Conservation (phyloP, 2,888 invertebrate genomes). For the Eupithecia vulgata region DNA sequence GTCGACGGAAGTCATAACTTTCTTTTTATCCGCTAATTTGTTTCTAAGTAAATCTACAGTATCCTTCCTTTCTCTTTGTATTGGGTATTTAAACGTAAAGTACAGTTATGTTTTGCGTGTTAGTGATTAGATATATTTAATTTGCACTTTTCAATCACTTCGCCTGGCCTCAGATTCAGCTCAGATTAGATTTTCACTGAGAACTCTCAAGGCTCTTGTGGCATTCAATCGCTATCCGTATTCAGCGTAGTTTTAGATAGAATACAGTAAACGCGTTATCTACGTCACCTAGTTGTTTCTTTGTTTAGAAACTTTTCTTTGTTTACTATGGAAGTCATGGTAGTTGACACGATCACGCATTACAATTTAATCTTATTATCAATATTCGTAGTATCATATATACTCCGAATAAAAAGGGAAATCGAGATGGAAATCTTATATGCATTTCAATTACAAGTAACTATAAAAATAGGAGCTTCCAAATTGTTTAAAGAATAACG, state of each 20-base stretch:
- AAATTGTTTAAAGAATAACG: slow-evolving; percentile 11
- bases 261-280: slow-evolving; percentile 28
- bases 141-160: not conserved
- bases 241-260: slow-evolving; percentile 23
- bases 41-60: slow-evolving; percentile 23
- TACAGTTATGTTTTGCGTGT: not conserved
- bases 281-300: slow-evolving; percentile 42
- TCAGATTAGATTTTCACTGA: slow-evolving; percentile 18
- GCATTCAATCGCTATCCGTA: slow-evolving; percentile 23
- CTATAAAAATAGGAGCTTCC: not conserved
- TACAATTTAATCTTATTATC: not conserved
- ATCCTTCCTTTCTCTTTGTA: slow-evolving; percentile 13
- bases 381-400: too few species aligned
- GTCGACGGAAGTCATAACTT: slow-evolving; percentile 65
- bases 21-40: slow-evolving; percentile 59
- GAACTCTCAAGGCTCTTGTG: slow-evolving; percentile 21
- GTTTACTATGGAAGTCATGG: slow-evolving; percentile 44
- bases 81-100: not conserved
- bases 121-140: not conserved
- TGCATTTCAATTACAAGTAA: not conserved
- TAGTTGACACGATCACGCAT: slow-evolving; percentile 28
- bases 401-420: not conserved
- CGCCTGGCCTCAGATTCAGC: not conserved
- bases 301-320: slow-evolving; percentile 40
- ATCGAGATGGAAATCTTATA: not conserved